Conservation (phyloP, 2,113 vertebrate species). For the Morphnarchus princeps region DNA sequence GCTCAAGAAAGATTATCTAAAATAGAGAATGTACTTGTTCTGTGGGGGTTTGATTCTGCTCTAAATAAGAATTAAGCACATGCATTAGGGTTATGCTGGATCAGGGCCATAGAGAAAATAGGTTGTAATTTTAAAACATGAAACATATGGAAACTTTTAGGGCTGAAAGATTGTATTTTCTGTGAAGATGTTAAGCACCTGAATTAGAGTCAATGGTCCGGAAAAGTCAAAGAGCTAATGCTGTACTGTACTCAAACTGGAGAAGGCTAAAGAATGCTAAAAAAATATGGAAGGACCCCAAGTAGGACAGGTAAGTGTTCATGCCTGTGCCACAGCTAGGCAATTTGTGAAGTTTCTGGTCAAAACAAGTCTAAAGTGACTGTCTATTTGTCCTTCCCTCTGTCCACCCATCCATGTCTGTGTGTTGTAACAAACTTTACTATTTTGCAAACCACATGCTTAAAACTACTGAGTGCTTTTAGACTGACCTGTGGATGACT, state of each 20-base stretch:
- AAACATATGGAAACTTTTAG: background rate
- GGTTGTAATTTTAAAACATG: background rate
- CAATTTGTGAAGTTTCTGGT: background rate
- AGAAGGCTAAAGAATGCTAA: background rate
- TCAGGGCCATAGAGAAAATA: background rate
- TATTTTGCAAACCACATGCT: background rate
- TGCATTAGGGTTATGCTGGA: background rate
- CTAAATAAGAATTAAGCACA: background rate
- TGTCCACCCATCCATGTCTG: background rate
- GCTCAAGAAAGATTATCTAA: background rate
- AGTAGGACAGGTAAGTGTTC: background rate
- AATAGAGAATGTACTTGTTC: background rate
- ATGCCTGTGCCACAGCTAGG: background rate
- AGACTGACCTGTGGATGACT: slow-evolving; percentile 80
- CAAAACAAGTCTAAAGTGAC: background rate
- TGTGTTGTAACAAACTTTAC: background rate
- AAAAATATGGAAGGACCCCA: background rate
- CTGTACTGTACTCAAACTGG: background rate
- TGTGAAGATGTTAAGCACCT: background rate
- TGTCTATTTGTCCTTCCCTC: background rate
- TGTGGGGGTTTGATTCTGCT: background rate
- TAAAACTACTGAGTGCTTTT: background rate
- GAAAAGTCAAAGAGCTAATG: background rate
- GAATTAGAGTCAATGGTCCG: background rate
- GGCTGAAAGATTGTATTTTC: background rate